Percentiles rank a stretch among this genome's conserved stretches.
These are phyloP conservation scores for Brachionus calyciflorus DNA, from an alignment of 1,140 invertebrate species.

Conservation along the genomic window DNA sequence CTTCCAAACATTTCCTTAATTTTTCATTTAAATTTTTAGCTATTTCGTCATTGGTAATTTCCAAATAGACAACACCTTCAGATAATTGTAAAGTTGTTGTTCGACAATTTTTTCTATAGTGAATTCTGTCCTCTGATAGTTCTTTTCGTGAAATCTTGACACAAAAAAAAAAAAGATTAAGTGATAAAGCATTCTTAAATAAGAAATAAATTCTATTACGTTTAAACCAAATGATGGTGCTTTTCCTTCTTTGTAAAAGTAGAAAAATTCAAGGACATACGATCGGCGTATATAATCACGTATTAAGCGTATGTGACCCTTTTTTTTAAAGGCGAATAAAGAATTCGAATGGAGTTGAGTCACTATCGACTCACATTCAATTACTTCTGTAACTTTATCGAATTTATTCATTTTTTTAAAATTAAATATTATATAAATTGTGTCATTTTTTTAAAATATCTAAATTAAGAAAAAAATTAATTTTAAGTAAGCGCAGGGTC, in stretches of 20 bases:
- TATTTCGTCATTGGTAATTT: neutral
- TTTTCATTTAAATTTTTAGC: conserved; percentile 10
- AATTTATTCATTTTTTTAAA: conserved; percentile 5
- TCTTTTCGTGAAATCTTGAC: neutral
- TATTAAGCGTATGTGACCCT: conserved; percentile 13
- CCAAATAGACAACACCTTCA: neutral
- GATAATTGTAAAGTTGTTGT: neutral
- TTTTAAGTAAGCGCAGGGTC: too few relatives aligned
- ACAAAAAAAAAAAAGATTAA: neutral
- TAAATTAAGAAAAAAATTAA: too few relatives aligned
- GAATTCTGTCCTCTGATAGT: neutral
- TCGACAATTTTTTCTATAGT: neutral
- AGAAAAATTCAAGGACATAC: conserved; percentile 41
- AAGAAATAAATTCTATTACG: neutral
- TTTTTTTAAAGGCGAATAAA: conserved; percentile 1
- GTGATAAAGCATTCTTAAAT: neutral
- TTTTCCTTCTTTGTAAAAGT: neutral
- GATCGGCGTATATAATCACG: conserved; percentile 7
- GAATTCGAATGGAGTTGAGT: neutral
- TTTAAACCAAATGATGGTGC: neutral
- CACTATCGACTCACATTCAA: conserved; percentile 17
- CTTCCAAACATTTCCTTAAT: conserved; percentile 12
- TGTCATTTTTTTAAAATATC: neutral
- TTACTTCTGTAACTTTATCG: conserved; percentile 19
- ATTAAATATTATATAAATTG: neutral